Percentiles rank a stretch among this genome's conserved stretches.
Evolutionary conservation across 2,113 vertebrate species (phyloP).

Genomic region (Pygoscelis antarcticus): DNA sequence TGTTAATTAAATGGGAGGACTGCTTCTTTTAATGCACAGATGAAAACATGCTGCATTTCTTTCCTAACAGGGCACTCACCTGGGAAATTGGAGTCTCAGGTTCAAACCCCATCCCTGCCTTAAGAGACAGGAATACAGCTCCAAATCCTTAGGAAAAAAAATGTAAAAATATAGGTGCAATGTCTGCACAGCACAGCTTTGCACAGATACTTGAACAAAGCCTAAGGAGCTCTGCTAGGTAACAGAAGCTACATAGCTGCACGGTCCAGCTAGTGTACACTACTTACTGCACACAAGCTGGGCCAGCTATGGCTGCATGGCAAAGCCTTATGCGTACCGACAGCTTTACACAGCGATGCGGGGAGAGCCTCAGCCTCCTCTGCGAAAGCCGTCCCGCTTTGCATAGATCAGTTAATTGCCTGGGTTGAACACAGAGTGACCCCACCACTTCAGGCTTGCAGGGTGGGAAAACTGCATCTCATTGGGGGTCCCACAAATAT

Average conservation of each 20-base stretch:
- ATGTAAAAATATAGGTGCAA: accelerated
- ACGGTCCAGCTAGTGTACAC: accelerated
- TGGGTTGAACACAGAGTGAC: background rate
- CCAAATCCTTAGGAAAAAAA: background rate
- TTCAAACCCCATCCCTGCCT: background rate
- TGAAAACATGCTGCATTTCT: background rate
- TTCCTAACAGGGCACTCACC: background rate
- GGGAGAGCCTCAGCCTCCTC: background rate
- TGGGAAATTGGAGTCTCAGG: background rate
- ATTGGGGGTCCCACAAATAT: background rate
- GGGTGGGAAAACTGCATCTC: background rate
- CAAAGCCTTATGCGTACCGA: accelerated
- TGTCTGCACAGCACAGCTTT: background rate
- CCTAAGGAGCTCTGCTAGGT: background rate
- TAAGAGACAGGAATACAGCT: too few species aligned
- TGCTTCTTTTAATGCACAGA: background rate
- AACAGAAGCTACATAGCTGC: background rate
- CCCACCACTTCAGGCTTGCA: background rate
- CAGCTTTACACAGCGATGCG: accelerated
- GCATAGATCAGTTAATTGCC: accelerated
- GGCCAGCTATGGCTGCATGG: background rate
- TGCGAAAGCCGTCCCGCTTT: background rate
- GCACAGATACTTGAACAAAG: background rate
- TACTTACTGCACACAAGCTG: accelerated
- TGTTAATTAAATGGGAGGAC: background rate